Evolutionary conservation across 2,797 vertebrate genomes (phyloP).

Genomic region (Cyprinella venusta): DNA sequence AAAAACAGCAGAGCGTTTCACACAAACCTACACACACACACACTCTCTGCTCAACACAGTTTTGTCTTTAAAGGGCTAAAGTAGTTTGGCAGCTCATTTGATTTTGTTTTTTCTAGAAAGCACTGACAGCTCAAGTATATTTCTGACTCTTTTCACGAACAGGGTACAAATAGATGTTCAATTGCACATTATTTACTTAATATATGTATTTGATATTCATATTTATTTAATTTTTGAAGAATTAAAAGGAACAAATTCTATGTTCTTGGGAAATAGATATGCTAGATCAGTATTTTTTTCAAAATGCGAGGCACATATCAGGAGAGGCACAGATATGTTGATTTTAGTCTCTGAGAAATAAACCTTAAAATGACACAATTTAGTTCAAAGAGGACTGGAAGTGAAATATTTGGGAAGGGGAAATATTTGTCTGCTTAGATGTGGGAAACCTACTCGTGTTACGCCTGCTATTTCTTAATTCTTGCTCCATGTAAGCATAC

Average conservation of each 20-base stretch:
- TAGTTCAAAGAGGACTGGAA: background rate
- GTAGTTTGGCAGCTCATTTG: background rate
- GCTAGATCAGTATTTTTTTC: background rate
- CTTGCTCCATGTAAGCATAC: too few relatives aligned
- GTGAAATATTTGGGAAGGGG: background rate
- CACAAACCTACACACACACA: slow-evolving; percentile 12
- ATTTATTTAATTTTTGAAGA: background rate
- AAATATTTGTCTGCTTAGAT: background rate
- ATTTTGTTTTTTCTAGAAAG: background rate
- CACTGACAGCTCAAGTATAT: background rate
- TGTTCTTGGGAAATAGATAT: background rate
- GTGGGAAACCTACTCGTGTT: background rate
- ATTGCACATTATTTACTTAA: background rate
- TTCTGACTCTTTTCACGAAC: background rate
- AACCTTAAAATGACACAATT: background rate
- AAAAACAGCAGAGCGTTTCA: background rate
- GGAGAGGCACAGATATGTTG: background rate
- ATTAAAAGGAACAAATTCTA: background rate
- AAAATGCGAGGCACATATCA: background rate
- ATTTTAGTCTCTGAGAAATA: background rate
- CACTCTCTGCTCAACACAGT: background rate
- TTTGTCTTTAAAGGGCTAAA: slow-evolving; percentile 1
- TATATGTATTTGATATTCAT: background rate
- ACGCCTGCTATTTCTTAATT: too few relatives aligned
- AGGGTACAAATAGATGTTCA: background rate